Evolutionary conservation across 1,140 invertebrate species (phyloP).

Genomic region (Drosophila varians): DNA sequence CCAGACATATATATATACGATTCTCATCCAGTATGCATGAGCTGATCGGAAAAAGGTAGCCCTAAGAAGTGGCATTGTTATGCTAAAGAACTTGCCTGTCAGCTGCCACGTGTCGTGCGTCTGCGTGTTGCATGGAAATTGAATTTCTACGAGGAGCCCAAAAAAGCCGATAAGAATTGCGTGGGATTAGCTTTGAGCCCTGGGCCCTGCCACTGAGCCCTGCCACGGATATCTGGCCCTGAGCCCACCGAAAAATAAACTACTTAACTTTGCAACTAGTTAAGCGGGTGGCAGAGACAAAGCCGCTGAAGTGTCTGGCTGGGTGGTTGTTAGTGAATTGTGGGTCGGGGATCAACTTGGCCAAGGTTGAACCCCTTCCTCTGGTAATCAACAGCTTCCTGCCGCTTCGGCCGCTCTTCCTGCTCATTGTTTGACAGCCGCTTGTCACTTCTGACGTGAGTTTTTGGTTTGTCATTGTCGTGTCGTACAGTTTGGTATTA

Average conservation of each 20-base stretch:
- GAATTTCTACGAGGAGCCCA: slow-evolving; percentile 47
- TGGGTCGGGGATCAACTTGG: slow-evolving; percentile 13
- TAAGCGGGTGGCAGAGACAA: slow-evolving; percentile 68
- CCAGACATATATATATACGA: slow-evolving; percentile 9
- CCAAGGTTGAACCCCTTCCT: slow-evolving; percentile 60
- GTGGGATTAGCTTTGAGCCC: neutral
- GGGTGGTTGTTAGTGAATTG: slow-evolving; percentile 15
- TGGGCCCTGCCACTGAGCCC: neutral
- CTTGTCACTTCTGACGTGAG: slow-evolving; percentile 74
- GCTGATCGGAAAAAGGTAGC: slow-evolving; percentile 61
- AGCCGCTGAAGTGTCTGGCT: slow-evolving; percentile 11
- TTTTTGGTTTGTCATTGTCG: slow-evolving; percentile 77
- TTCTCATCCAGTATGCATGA: slow-evolving; percentile 75
- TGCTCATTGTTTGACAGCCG: slow-evolving; percentile 73
- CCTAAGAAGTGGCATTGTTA: slow-evolving; percentile 56
- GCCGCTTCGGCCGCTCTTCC: slow-evolving; percentile 44
- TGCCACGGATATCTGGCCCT: no score
- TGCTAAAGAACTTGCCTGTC: slow-evolving; percentile 74
- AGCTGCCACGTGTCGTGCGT: slow-evolving; percentile 66
- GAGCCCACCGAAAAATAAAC: slow-evolving; percentile 54
- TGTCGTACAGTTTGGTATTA: slow-evolving; percentile 54
- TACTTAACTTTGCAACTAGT: slow-evolving; percentile 81
- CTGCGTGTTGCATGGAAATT: slow-evolving; percentile 66
- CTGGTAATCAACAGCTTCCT: slow-evolving; percentile 69
- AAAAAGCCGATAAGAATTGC: slow-evolving; percentile 7